Conservation (phyloP, 37 sponge, comb jelly and placozoan genomes). For the Axinella damicornis region DNA sequence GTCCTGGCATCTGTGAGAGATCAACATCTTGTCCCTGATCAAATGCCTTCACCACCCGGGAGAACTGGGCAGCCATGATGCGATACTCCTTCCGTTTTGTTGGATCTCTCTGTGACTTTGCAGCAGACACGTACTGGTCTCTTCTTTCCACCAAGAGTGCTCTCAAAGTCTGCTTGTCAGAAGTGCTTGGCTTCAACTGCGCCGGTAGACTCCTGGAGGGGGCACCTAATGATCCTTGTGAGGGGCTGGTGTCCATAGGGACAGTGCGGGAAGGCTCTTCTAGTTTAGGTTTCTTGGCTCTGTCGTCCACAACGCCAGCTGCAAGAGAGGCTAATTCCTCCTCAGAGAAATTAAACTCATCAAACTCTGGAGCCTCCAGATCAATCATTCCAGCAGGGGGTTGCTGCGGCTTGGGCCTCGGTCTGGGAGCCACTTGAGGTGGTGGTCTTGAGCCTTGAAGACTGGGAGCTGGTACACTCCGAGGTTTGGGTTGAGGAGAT, state of each 20-base stretch:
- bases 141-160: slow-evolving; percentile 61
- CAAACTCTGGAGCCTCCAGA: slow-evolving; percentile 64
- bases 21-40: slow-evolving; percentile 64
- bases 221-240: not conserved
- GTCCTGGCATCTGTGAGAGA: slow-evolving; percentile 73
- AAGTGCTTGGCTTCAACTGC: not conserved
- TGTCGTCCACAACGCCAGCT: slow-evolving; percentile 39
- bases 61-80: slow-evolving; percentile 63
- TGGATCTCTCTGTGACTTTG: slow-evolving; percentile 43
- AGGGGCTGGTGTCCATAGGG: not conserved
- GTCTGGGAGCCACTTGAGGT: not conserved
- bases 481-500: slow-evolving; percentile 13
- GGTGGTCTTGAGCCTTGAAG: not conserved
- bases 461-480: too few species aligned
- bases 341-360: slow-evolving; percentile 70
- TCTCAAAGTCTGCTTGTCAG: slow-evolving; percentile 5
- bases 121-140: slow-evolving; percentile 71
- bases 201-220: slow-evolving; percentile 54
- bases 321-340: slow-evolving; percentile 64
- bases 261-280: slow-evolving; percentile 2
- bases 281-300: slow-evolving; percentile 30
- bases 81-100: slow-evolving; percentile 34
- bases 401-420: slow-evolving; percentile 5
- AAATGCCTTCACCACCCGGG: slow-evolving; percentile 59
- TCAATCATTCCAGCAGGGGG: slow-evolving; percentile 50